Percentiles rank a stretch among this genome's conserved stretches.
Evolutionary conservation across 2,113 vertebrate species (phyloP).

Genomic region (Podarcis muralis): DNA sequence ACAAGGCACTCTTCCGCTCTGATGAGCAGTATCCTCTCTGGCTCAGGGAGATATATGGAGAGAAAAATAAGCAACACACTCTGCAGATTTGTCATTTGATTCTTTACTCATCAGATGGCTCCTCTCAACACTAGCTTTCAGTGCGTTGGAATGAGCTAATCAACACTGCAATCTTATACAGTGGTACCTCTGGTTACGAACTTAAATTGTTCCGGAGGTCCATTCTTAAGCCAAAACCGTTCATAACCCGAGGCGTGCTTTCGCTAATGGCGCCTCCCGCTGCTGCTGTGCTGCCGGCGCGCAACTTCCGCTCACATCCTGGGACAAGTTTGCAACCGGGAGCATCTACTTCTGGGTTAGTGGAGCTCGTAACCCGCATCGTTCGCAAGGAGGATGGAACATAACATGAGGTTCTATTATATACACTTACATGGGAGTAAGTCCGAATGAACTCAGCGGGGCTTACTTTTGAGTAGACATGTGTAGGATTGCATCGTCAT

Average conservation of each 20-base stretch:
- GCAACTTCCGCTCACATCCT: too few relatives aligned
- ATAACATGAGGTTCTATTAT: not conserved
- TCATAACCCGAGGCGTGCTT: too few relatives aligned
- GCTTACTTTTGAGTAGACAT: not conserved
- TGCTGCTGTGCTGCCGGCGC: too few relatives aligned
- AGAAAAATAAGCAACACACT: slow-evolving; percentile 6
- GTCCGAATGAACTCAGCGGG: not conserved
- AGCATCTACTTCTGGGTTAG: too few relatives aligned
- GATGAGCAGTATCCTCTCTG: not conserved
- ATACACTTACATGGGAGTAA: not conserved
- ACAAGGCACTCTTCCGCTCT: not conserved
- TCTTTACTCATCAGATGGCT: not conserved
- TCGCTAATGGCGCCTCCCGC: too few relatives aligned
- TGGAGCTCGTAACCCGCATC: too few relatives aligned
- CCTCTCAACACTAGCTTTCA: not conserved
- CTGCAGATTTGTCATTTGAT: not conserved
- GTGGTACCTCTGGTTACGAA: too few relatives aligned
- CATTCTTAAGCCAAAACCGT: too few relatives aligned
- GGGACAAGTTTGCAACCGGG: too few relatives aligned
- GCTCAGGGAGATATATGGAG: not conserved
- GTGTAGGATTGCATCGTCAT: not conserved
- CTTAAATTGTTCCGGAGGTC: too few relatives aligned
- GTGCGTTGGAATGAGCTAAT: not conserved
- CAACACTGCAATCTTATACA: not conserved
- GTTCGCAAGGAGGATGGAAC: too few relatives aligned